Evolutionary conservation across 2,113 vertebrate species (phyloP).

Genomic region (Nerophis lumbriciformis): DNA sequence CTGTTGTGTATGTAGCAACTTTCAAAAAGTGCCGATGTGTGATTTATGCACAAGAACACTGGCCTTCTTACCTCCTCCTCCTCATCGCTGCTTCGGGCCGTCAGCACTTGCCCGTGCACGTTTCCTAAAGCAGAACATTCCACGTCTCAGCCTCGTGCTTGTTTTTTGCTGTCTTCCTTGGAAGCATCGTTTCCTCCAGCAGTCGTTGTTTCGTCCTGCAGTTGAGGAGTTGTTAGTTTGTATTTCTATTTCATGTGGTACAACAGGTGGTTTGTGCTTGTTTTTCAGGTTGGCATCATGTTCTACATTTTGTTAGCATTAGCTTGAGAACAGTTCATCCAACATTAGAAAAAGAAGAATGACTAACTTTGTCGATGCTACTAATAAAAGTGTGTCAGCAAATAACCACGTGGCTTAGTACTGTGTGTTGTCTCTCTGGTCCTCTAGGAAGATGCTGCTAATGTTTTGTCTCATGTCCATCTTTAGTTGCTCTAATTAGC

Average conservation of each 20-base stretch:
- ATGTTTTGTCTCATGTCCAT: conserved; percentile 13
- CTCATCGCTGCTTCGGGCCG: conserved; percentile 19
- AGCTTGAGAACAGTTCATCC: neutral
- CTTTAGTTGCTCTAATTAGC: conserved; percentile 61
- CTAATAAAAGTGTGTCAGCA: neutral
- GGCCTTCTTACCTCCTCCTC: conserved; percentile 4
- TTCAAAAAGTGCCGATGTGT: too few species aligned
- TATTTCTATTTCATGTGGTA: neutral
- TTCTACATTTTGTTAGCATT: neutral
- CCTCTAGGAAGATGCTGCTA: neutral
- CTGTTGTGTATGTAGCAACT: too few species aligned
- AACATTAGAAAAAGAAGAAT: neutral
- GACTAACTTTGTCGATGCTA: neutral
- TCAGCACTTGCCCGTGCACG: conserved; percentile 68
- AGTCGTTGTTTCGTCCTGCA: too few species aligned
- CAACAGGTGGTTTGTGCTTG: too few species aligned
- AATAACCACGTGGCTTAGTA: neutral
- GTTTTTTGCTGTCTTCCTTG: conserved; percentile 45
- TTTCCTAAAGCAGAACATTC: conserved; percentile 55
- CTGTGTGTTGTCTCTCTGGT: neutral
- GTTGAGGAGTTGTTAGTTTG: too few species aligned
- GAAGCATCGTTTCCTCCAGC: conserved; percentile 31
- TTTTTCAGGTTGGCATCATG: neutral
- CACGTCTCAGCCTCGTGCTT: conserved; percentile 34
- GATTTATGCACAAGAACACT: too few species aligned